Evolutionary conservation across 2,797 vertebrate genomes (phyloP), one percentile per base, ranked within the genome.

Genomic region (Hybognathus amarus): DNA sequence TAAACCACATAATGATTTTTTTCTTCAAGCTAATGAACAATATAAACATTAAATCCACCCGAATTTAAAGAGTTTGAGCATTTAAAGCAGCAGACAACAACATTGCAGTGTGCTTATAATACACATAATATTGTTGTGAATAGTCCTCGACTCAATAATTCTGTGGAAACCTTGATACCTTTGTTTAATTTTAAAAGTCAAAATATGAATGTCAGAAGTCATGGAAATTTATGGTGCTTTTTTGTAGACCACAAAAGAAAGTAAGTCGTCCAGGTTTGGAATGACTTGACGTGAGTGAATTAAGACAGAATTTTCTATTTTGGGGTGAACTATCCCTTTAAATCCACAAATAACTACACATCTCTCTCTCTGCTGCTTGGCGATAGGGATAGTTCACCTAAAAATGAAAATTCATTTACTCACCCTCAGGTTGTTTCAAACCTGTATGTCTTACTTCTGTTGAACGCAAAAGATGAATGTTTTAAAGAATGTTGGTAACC

Each of bases 291-390:
- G n/a, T 61, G 36, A 27, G 30, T 24, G 7, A 42, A 42, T 42
- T 5, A 10, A 2, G 6, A 15, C 22, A 75, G 10, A 50, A 52
- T 30, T 66, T 27, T 33, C 9, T 20, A n/a, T 52, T 68, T 40
- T 52, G 20, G 3, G 6, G n/a, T 76, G 64, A 56, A 78, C 33
- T 71, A 13, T 63, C 22, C 66, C 33, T 82, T 71, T 50, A 50
- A 73, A 73, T 30, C 38, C 17, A 45, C 66, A 59, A 45, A 80
- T 59, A 50, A 40, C 52, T 24, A 8, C 36, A 17, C 6, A 33
- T 1, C 18, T 33, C 12, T 47, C 13, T 45, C 4, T 42, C 40
- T 30, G 15, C 5, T 33, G 61, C 11, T 12, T 59, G 8, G 42
- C n/a, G 38, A 50, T 47, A 56, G 54, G 54, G 22, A 56, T 22